Evolutionary conservation across 2,797 vertebrate species (phyloP).

Genomic region (Natrix natrix): DNA sequence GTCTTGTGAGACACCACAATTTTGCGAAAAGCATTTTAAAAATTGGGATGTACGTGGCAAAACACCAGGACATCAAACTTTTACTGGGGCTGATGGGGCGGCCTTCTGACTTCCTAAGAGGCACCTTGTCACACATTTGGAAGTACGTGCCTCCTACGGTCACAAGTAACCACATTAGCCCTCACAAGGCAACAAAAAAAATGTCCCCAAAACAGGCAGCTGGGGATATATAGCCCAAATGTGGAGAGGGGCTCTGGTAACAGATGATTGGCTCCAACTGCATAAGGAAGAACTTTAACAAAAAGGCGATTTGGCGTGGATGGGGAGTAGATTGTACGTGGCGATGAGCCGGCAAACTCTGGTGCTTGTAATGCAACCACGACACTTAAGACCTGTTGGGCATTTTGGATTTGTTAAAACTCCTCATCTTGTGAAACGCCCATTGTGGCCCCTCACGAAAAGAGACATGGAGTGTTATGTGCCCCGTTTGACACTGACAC

Average conservation of each 20-base stretch:
- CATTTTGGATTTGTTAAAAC: not conserved
- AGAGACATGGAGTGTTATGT: not conserved
- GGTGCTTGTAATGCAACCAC: not conserved
- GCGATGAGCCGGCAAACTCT: accelerated
- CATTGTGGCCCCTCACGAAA: not conserved
- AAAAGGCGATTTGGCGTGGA: not conserved
- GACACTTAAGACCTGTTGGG: not conserved
- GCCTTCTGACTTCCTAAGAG: not conserved
- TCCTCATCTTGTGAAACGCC: not conserved
- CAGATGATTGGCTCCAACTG: not conserved
- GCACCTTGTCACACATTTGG: not conserved
- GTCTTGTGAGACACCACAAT: not conserved
- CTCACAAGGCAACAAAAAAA: not conserved
- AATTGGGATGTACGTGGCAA: not conserved
- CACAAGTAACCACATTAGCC: not conserved
- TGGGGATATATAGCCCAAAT: not conserved
- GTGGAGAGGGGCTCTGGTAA: not conserved
- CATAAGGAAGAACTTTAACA: not conserved
- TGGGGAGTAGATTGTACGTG: not conserved
- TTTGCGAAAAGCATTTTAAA: not conserved
- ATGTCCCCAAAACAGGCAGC: not conserved
- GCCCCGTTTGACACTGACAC: not conserved
- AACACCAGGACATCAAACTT: not conserved
- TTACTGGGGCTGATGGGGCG: not conserved
- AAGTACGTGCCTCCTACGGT: not conserved